Evolutionary conservation across 2,113 vertebrate species (phyloP), one percentile per base, ranked within the genome.

Genomic region (Andinoacara biseriatus): DNA sequence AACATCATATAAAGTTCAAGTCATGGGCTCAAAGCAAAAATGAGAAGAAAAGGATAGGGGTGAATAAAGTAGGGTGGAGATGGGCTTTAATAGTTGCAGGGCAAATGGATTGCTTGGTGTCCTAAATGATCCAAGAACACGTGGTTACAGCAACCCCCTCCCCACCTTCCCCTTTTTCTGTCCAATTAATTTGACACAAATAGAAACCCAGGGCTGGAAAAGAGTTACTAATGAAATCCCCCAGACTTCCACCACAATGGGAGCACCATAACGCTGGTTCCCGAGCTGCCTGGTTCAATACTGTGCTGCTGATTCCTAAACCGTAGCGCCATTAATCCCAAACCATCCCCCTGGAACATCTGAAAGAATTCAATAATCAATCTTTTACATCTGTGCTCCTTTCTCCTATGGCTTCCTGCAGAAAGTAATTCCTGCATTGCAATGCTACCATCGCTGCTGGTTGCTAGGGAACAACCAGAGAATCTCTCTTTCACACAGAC

Each of bases 381-480:
- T 91, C 82, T 87, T 86, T 86, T 61, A 59, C 77, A 86, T 88
- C 74, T 74, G 33, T 67, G 57, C 86, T 62, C 72, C 84, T 77
- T 69, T 83, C 85, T 90, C 76, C 46, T 24, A 35, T 61, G 69
- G 78, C 74, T 77, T 78, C 35, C 61, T 85, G 78, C 72, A 87
- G 40, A 40, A 82, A 60, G 84, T 74, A 49, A 86, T 80, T 90
- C 85, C 74, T 63, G 87, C 88, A 90, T 90, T 77, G 69, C 80
- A 87, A 86, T 14, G 67, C 78, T 69, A 61, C 77, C 60, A 76
- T 56, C 31, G 84, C 84, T 54, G 58, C 58, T 10, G 77, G 94
- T 95, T 95, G 94, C 94, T 93, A 93, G 90, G 94, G 40, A 94
- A 94, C 94, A 85, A 80, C n/a, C 57, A 52, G 58, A 87, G 88